These are phyloP conservation scores for Cryptotis parvus DNA, from an alignment of 2,113 vertebrate genomes.

Conservation along the genomic window DNA sequence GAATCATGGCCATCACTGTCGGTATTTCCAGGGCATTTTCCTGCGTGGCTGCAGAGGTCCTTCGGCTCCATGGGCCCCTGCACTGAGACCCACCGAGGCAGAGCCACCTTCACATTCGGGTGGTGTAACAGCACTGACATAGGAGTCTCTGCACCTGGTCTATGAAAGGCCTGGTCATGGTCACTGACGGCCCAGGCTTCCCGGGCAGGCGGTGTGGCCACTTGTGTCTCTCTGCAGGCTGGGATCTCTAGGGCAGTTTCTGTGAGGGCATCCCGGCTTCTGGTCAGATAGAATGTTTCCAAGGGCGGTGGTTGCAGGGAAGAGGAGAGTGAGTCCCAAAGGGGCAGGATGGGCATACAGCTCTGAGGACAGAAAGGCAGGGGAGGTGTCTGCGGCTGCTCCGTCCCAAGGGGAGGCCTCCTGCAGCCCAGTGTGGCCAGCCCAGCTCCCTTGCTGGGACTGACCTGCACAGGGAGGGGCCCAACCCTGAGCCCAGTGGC, in stretches of 20 bases:
- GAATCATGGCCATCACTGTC: conserved; percentile 57
- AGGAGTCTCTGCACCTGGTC: conserved; percentile 56
- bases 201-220: neutral
- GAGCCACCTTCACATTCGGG: conserved; percentile 33
- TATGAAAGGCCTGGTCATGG: conserved; percentile 34
- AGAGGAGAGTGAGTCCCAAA: conserved; percentile 29
- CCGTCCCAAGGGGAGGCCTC: conserved; percentile 61
- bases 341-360: neutral
- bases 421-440: conserved; percentile 10
- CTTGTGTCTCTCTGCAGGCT: conserved; percentile 68
- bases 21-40: neutral
- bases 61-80: conserved; percentile 55
- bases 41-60: conserved; percentile 24
- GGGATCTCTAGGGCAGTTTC: conserved; percentile 83
- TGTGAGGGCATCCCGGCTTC: conserved; percentile 85
- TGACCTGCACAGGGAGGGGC: conserved; percentile 37
- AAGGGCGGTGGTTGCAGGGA: conserved; percentile 66
- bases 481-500: neutral
- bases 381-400: conserved; percentile 60
- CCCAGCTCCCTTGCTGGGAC: neutral
- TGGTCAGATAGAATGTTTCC: conserved; percentile 82
- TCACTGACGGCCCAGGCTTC: conserved; percentile 69
- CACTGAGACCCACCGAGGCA: conserved; percentile 61
- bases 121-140: conserved; percentile 47
- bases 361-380: neutral